Conservation (phyloP, 2,113 vertebrate species). For the Apodemus speciosus region DNA sequence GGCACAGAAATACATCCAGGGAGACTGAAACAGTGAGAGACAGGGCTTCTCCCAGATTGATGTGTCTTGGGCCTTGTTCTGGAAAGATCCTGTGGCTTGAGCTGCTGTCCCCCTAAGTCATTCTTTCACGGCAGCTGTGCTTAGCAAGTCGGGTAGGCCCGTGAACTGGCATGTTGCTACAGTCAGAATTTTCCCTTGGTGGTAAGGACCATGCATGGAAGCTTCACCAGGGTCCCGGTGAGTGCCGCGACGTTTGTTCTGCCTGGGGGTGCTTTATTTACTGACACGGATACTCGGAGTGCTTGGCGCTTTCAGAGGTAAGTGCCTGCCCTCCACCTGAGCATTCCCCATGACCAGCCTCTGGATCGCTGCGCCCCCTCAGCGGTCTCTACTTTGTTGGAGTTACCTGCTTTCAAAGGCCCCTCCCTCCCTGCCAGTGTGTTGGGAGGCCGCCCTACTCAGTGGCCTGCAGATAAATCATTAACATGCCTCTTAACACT, state of each 20-base stretch:
- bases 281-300: not conserved
- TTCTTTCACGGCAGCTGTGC: conserved; percentile 61
- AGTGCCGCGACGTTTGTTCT: conserved; percentile 2
- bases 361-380: not conserved
- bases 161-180: not conserved
- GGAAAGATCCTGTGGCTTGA: conserved; percentile 51
- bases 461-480: not conserved
- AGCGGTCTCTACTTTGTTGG: not conserved
- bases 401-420: not conserved
- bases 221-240: not conserved
- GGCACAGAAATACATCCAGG: conserved; percentile 7
- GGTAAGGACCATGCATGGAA: not conserved
- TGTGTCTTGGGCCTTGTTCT: conserved; percentile 60
- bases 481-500: not conserved
- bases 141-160: conserved; percentile 49
- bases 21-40: not conserved
- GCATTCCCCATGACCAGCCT: not conserved
- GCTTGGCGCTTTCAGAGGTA: not conserved
- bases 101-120: conserved; percentile 41
- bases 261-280: not conserved
- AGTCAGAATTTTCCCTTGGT: conserved; percentile 36
- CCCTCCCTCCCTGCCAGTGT: not conserved
- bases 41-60: not conserved
- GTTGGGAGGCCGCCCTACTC: not conserved
- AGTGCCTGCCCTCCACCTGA: not conserved